These are phyloP conservation scores for Andrena haemorrhoa DNA, from an alignment of 2,888 invertebrate genomes.

Conservation along the genomic window DNA sequence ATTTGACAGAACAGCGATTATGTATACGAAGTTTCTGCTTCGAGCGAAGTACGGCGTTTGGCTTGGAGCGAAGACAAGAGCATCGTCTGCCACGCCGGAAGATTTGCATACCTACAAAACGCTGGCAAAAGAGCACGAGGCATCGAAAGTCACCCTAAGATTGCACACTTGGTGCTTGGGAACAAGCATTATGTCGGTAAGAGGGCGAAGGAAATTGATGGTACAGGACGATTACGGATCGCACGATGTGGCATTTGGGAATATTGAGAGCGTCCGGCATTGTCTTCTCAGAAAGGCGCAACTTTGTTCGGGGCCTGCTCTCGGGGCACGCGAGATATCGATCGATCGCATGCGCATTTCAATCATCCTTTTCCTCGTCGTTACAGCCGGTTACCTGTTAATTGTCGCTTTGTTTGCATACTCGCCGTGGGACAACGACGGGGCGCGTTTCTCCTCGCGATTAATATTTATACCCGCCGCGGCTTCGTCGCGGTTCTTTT, in stretches of 20 bases:
- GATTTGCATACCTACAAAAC: background rate
- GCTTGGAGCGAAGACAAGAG: background rate
- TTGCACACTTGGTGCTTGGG: slow-evolving; percentile 4
- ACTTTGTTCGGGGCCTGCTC: background rate
- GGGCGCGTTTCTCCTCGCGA: background rate
- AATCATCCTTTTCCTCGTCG: background rate
- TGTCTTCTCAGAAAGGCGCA: background rate
- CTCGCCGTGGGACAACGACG: background rate
- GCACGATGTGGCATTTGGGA: slow-evolving; percentile 9
- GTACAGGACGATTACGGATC: slow-evolving; percentile 4
- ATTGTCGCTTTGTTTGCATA: background rate
- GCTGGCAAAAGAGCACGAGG: background rate
- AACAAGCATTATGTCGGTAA: background rate
- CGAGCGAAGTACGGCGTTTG: background rate
- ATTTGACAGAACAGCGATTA: background rate
- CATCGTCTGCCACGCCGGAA: background rate
- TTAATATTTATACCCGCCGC: slow-evolving; percentile 3
- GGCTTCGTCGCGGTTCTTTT: background rate
- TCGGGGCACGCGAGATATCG: background rate
- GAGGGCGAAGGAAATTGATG: slow-evolving; percentile 9
- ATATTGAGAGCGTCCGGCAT: slow-evolving; percentile 1
- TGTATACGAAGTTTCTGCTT: background rate
- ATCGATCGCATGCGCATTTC: background rate
- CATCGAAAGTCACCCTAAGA: background rate
- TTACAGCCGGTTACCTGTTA: background rate